Percentiles rank a stretch among this genome's conserved stretches.
These are phyloP conservation scores for Pyrrhura leucotis DNA, from an alignment of 2,797 vertebrate genomes.

Conservation along the genomic window DNA sequence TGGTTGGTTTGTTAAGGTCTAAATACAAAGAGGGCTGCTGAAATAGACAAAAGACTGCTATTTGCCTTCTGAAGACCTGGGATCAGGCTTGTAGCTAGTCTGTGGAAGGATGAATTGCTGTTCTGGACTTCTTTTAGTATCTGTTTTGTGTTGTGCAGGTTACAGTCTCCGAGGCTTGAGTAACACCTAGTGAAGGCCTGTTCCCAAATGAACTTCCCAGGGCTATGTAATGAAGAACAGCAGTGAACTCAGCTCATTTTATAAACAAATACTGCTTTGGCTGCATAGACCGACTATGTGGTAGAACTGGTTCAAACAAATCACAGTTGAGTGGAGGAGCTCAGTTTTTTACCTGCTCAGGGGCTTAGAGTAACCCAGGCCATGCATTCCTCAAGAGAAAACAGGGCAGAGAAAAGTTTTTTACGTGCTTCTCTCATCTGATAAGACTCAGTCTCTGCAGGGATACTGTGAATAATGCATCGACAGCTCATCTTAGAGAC, in stretches of 20 bases:
- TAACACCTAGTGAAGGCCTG: neutral
- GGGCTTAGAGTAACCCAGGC: neutral
- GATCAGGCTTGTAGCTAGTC: neutral
- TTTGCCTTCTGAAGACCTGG: neutral
- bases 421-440: neutral
- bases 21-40: neutral
- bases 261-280: neutral
- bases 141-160: neutral
- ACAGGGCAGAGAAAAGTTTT: neutral
- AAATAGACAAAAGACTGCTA: neutral
- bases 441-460: neutral
- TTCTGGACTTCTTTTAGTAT: neutral
- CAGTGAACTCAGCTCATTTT: neutral
- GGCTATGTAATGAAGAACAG: neutral
- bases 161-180: neutral
- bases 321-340: neutral
- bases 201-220: neutral
- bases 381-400: neutral
- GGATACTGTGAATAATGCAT: neutral
- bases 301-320: neutral
- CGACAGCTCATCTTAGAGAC: neutral
- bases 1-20: neutral
- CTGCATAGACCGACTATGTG: rapidly evolving
- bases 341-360: neutral
- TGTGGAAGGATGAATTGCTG: neutral